These are phyloP conservation scores for Cladopsammia gracilis DNA, from an alignment of 64 coral and sea anemone genomes.

Conservation along the genomic window DNA sequence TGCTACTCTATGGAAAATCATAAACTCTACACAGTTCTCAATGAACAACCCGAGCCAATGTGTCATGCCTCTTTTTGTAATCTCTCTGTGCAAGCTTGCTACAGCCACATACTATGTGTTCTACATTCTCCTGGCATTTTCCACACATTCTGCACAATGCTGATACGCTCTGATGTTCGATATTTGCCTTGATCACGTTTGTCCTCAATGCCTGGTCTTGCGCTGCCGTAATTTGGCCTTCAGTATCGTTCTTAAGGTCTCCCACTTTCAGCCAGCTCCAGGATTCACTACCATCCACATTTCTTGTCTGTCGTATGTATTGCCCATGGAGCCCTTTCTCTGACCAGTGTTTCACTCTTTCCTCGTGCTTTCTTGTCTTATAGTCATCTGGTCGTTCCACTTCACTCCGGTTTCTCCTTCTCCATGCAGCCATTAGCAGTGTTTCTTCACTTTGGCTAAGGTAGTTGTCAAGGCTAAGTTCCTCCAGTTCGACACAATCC, in stretches of 20 bases:
- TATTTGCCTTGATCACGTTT: slow-evolving; percentile 3
- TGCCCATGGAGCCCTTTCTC: slow-evolving; percentile 38
- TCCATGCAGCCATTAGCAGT: slow-evolving; percentile 4
- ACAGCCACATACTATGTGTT: slow-evolving; percentile 31
- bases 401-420: background rate
- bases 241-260: slow-evolving; percentile 38
- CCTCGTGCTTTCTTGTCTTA: background rate
- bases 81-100: slow-evolving; percentile 39
- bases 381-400: background rate
- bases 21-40: slow-evolving; percentile 27
- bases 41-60: slow-evolving; percentile 10
- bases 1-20: background rate
- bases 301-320: slow-evolving; percentile 7
- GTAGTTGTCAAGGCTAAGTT: background rate
- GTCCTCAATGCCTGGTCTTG: slow-evolving; percentile 63
- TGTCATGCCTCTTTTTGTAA: slow-evolving; percentile 51
- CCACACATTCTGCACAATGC: slow-evolving; percentile 38
- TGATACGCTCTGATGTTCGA: background rate
- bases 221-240: slow-evolving; percentile 30
- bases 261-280: slow-evolving; percentile 40
- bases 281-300: background rate
- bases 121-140: slow-evolving; percentile 20
- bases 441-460: background rate
- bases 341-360: slow-evolving; percentile 15
- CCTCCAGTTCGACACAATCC: slow-evolving; percentile 1